Base-by-base conservation (phyloP, 2,888 invertebrate species). In the Unio pictorum region DNA sequence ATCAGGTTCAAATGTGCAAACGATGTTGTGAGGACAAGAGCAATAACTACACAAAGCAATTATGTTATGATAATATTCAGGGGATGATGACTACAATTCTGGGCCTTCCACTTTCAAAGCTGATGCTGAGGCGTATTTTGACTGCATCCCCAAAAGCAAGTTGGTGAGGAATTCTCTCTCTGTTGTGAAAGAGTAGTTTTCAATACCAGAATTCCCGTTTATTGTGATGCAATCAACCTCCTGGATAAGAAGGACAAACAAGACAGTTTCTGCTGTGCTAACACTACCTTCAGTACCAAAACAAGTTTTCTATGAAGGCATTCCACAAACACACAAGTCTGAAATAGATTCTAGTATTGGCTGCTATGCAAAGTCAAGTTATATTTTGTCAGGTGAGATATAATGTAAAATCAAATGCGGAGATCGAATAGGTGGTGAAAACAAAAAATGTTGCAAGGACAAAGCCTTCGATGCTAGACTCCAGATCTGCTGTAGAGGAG, bases 101-200 rank as follows among this genome's bases (percentile, higher is more conserved):
- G 74, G 74, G n/a, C 55, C 64, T 54, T 72, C 72, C 20, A 75
- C 74, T 6, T 66, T 72, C 45, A 66, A 75, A 55, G 69, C 72
- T n/a, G 54, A 58, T 3, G 68, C n/a, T 6, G 66, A 60, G 57
- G 58, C 69, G 26, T 75, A 72, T 34, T 75, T 72, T 61, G 66
- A 66, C 4, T 70, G 70, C 17, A 59, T 26, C 11, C 69, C 72
- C 30, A 34, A 54, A 56, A 70, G 34, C 66, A 62, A 34, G 59
- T 67, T 3, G 68, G 63, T 55, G 70, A 68, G 18, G 56, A 55
- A 30, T n/a, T n/a, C n/a, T n/a, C 45, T 60, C 17, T 72, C 72
- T 72, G 75, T 55, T 75, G 75, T 63, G 69, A 69, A n/a, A 70
- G 70, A 26, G 55, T 61, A 57, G 70, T 68, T 54, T 75, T 70